Conservation (phyloP, 37 sponge, comb jelly and placozoan genomes). For the Dysidea cf. avara region DNA sequence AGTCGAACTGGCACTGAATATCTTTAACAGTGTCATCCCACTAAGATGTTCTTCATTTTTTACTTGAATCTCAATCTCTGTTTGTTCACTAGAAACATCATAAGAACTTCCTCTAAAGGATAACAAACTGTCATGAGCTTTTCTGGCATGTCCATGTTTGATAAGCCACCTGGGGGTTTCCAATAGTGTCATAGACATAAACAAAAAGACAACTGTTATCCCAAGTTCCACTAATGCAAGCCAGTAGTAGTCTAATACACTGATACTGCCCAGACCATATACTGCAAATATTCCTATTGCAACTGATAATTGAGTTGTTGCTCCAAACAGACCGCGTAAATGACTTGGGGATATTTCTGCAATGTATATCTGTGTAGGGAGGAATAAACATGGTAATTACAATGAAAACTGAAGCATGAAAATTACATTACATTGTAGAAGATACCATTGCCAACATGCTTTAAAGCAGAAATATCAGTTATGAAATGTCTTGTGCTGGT, state of each 20-base stretch:
- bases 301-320: conserved; percentile 29
- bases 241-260: conserved; percentile 32
- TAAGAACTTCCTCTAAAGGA: conserved; percentile 45
- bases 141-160: conserved; percentile 6
- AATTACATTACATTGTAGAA: no score
- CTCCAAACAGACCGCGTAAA: conserved; percentile 42
- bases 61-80: conserved; percentile 27
- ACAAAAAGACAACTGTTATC: conserved; percentile 17
- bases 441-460: no score
- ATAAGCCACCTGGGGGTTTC: conserved; percentile 66
- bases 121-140: conserved; percentile 21
- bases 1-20: conserved; percentile 6
- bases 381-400: no score
- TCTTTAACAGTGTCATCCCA: neutral
- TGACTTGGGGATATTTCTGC: conserved; percentile 57
- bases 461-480: no score
- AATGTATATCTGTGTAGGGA: conserved; percentile 68
- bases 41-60: conserved; percentile 1
- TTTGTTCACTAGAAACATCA: conserved; percentile 28
- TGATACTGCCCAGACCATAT: conserved; percentile 18
- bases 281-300: conserved; percentile 24
- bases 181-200: conserved; percentile 11
- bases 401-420: no score
- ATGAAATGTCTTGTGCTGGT: no score
- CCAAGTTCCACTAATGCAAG: conserved; percentile 25